A percentile compares a stretch with the other conserved stretches of the same genome.
phyloP scores from a whole-genome alignment of 2,113 vertebrate species.

The Cyprinus carpio region DNA sequence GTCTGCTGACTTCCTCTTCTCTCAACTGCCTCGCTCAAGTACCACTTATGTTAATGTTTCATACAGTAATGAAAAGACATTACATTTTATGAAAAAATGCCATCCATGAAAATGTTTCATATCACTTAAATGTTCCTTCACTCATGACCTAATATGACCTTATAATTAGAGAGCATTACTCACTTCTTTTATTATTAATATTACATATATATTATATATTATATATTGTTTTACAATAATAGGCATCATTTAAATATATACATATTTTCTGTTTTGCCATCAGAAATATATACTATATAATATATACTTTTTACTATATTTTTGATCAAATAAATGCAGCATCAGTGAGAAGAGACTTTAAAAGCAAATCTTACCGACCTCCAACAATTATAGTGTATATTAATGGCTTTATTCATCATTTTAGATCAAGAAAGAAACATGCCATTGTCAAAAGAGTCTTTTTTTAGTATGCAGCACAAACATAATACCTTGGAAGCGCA shows the following conservation, averaged over 20 bases:
- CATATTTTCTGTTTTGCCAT: too few species aligned
- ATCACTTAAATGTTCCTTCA: neutral
- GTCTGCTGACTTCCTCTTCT: conserved; percentile 69
- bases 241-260: neutral
- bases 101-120: neutral
- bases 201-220: neutral
- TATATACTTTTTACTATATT: too few species aligned
- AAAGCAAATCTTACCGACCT: neutral
- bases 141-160: neutral
- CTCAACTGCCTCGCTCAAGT: conserved; percentile 38
- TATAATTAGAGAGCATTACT: neutral
- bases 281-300: too few species aligned
- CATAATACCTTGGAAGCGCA: neutral
- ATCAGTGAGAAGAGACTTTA: neutral
- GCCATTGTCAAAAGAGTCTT: neutral
- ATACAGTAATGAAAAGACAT: neutral
- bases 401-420: neutral
- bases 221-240: too few species aligned
- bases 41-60: neutral
- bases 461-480: neutral
- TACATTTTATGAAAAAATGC: neutral
- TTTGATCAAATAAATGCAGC: neutral
- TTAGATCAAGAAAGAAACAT: neutral
- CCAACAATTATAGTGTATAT: neutral
- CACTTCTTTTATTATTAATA: neutral